phyloP scores from a whole-genome alignment of 2,113 vertebrate species.

The Periophthalmus modestus region DNA sequence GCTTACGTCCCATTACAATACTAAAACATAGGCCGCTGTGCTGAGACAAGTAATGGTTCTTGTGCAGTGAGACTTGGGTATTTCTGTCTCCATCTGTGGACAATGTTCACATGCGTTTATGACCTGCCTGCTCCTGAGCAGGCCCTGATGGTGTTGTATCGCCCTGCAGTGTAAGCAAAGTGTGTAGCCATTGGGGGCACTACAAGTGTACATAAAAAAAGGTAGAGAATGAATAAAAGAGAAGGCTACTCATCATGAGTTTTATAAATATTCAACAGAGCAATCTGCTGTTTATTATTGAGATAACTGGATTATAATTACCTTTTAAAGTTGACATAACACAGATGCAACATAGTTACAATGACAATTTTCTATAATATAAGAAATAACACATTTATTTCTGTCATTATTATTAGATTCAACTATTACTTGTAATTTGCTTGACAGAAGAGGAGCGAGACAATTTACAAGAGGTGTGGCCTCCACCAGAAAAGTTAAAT shows the following conservation, averaged over 20 bases:
- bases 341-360: not conserved
- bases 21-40: not conserved
- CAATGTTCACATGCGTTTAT: conserved; percentile 6
- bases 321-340: not conserved
- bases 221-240: not conserved
- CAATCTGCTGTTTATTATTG: not conserved
- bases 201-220: conserved; percentile 7
- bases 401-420: not conserved
- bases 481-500: not conserved
- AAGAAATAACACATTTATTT: not conserved
- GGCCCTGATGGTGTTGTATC: conserved; percentile 18
- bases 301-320: not conserved
- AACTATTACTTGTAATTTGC: not conserved
- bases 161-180: not conserved
- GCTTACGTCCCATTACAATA: not conserved
- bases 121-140: conserved; percentile 13
- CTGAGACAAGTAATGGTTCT: not conserved
- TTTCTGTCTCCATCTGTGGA: not conserved
- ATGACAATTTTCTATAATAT: not conserved
- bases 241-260: not conserved
- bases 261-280: not conserved
- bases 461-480: not conserved
- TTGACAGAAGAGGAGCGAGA: not conserved
- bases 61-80: not conserved
- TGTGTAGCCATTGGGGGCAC: conserved; percentile 11